Base-by-base conservation (phyloP, 2,888 invertebrate species). In the Lampropteryx suffumata region DNA sequence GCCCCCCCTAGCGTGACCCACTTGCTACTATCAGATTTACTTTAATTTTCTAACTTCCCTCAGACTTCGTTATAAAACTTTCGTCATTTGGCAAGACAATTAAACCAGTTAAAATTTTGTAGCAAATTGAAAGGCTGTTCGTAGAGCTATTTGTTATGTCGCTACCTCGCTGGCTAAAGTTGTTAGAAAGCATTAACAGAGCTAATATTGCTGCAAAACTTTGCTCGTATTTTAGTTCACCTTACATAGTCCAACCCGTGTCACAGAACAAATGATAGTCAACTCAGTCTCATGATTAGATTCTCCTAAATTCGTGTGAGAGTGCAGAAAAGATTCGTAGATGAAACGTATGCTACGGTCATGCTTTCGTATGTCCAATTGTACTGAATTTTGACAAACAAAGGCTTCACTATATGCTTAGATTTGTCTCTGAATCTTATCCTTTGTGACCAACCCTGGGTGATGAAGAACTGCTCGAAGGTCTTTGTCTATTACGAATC, bases 51-150 rank as follows among this genome's bases (percentile, higher is more conserved):
- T 55, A 79, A 79, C 71, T 79, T 76, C 58, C 45, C 59, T 69
- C 56, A 45, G 67, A 61, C 70, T 71, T 69, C 43, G 57, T 61
- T 45, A 62, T 61, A 50, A 71, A 79, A 83, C 74, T 83, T 76
- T 76, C 70, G 69, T 78, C 72, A 69, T 79, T 71, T 81, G 76
- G 66, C 71, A 63, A 71, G 69, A 79, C 75, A 80, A 84, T 84
- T 84, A 84, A 78, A 52, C 46, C 46, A 41, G 57, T 56, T 54
- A 50, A 57, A 61, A 55, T 61, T 59, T 35, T 30, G 59, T 42
- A 41, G 44, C 50, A 43, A 63, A 58, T 59, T 67, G 46, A 59
- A 60, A 57, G 52, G 45, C 24, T 40, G 29, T 42, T 36, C 24
- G 50, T 34, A 59, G 36, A 46, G 50, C 50, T 45, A 55, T 62